These are phyloP conservation scores for Panthera leo DNA, from an alignment of 2,113 vertebrate genomes.

Conservation along the genomic window DNA sequence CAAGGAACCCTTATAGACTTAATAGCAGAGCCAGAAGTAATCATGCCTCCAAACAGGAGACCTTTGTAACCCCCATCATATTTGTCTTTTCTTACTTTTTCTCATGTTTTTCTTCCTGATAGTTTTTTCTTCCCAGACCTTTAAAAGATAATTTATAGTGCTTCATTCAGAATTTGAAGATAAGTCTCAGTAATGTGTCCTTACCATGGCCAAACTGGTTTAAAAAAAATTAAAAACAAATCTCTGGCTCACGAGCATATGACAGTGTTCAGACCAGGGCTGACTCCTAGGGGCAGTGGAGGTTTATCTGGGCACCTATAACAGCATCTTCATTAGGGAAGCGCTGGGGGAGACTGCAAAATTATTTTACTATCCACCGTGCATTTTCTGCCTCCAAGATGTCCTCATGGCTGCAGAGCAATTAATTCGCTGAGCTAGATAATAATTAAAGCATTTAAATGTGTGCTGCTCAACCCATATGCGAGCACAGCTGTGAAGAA, in stretches of 20 bases:
- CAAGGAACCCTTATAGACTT: not conserved
- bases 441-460: constrained; percentile 79
- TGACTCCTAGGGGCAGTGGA: not conserved
- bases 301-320: not conserved
- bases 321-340: not conserved
- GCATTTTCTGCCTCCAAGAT: constrained; percentile 48
- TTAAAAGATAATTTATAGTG: not conserved
- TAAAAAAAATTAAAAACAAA: constrained; percentile 42
- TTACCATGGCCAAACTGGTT: not conserved
- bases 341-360: not conserved
- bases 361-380: not conserved
- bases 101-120: not conserved
- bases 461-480: constrained; percentile 71
- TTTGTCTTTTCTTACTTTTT: not conserved
- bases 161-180: not conserved
- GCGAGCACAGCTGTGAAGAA: constrained; percentile 78
- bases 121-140: not conserved
- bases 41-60: not conserved
- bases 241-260: not conserved
- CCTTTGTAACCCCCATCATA: not conserved
- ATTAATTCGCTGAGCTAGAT: constrained; percentile 69
- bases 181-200: not conserved
- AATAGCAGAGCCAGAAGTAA: not conserved
- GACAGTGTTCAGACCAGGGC: constrained; percentile 2
- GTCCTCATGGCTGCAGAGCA: constrained; percentile 35